Evolutionary conservation across 2,888 invertebrate genomes (phyloP), one percentile per base, ranked within the genome.

Genomic region (Drosophila anceps): DNA sequence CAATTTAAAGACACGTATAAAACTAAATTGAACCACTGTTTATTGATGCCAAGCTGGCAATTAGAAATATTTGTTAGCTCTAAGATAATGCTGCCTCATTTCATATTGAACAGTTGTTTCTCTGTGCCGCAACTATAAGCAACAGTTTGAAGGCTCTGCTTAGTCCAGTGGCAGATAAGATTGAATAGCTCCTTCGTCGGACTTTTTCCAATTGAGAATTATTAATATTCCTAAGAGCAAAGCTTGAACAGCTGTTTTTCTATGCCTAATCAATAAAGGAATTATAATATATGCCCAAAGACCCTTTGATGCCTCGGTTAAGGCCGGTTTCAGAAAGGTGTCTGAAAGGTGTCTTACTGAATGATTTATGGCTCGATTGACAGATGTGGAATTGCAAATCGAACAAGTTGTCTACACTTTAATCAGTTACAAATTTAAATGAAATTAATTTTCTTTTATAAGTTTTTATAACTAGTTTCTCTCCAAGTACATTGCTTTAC

Each of bases 101-200:
- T 13, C 18, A 43, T 10, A 18, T n/a, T 1, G 3, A 6, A 0
- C 20, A 20, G 43, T 43, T 1, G 3, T 43, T 43, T 10, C 6
- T 43, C 24, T 20, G 20, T 12, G 6, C 9, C 12, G 10, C n/a
- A 37, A 13, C 18, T 29, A 5, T 2, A 5, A 10, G 24, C 6
- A 20, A 33, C 33, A 33, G 33, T 33, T 20, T 12, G 4, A 20
- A 20, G 6, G 7, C 2, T 10, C 13, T 9, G 1, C 24, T 1
- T 15, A 43, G 20, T 43, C 18, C 41, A 43, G 10, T 43, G 13
- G 2, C 20, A 43, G 13, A 24, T 1, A 6, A 18, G 13, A 8
- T 4, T 24, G 15, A 27, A 27, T 8, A 12, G 1, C 1, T 27
- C 15, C 3, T 27, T 3, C 0, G 0, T 27, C 15, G 0, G 1